Base-by-base conservation (phyloP, 2,888 invertebrate species). In the Rhyacophila evoluta region DNA sequence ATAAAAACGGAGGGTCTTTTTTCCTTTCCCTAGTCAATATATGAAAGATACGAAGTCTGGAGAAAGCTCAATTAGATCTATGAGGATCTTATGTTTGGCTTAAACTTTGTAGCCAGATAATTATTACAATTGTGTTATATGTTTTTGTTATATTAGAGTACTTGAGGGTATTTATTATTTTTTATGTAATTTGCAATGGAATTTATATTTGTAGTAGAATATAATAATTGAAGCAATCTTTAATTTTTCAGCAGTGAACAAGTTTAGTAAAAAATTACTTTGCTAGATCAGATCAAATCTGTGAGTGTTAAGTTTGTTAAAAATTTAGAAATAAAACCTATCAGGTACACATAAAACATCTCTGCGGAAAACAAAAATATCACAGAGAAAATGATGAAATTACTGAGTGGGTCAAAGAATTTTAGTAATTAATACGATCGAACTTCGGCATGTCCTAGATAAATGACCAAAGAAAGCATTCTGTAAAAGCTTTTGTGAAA, bases 341-440 rank as follows among this genome's bases (percentile, higher is more conserved):
- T 55, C 55, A 55, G 55, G 55, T 55, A 55, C 55, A 55, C 55
- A 55, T 55, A 55, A 55, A 55, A 55, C 19, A 19, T 55, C 19
- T 55, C n/a, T 19, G 19, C 25, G 25, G 55, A 55, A 19, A 55
- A 55, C 55, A 19, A 55, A 55, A 19, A 55, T 55, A 19, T 55
- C 55, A 19, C 55, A 25, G 55, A 15, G 19, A 55, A 55, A 4
- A 55, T 55, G 19, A 55, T 55, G 55, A 55, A 55, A 55, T 55
- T 19, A 55, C 55, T 55, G 19, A 19, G 19, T 1, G 15, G 55
- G 55, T 55, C 55, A 55, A 55, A 55, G 55, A 55, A 55, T 55
- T 55, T 55, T 55, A 55, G 55, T 55, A 55, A 55, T 55, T 55
- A 55, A 25, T 55, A 55, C 25, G 19, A 19, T 19, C 15, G 15